Conservation (phyloP, 2,888 invertebrate genomes). For the Caenorhabditis drosophilae region DNA sequence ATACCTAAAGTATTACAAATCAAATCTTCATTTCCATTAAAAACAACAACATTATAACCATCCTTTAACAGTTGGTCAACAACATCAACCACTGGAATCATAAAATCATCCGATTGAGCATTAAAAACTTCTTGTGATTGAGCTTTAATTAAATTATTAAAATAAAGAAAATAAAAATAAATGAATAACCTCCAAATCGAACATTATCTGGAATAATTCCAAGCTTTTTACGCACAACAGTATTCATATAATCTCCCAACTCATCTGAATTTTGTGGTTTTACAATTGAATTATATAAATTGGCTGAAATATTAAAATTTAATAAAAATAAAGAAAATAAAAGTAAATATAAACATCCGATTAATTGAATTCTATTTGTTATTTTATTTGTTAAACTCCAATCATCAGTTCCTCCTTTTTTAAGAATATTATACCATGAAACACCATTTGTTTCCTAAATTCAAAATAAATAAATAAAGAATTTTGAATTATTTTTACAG, state of each 20-base stretch:
- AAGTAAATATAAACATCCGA: too few relatives aligned
- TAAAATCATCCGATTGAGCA: constrained; percentile 77
- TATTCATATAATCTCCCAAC: constrained; percentile 75
- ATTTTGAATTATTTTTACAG: constrained; percentile 19
- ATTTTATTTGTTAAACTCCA: constrained; percentile 37
- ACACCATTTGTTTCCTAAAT: constrained; percentile 74
- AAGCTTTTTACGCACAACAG: constrained; percentile 76
- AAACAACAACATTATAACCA: constrained; percentile 76
- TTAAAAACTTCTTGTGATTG: constrained; percentile 76
- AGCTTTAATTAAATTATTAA: too few relatives aligned
- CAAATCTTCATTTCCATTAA: constrained; percentile 83
- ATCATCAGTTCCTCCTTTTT: constrained; percentile 55
- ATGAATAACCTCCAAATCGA: constrained; percentile 75
- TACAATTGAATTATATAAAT: constrained; percentile 56
- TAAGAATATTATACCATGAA: constrained; percentile 83
- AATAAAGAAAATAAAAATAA: too few relatives aligned
- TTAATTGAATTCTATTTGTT: neutral
- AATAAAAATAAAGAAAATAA: too few relatives aligned
- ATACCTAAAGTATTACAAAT: constrained; percentile 83
- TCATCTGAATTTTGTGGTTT: constrained; percentile 39
- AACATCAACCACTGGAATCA: constrained; percentile 80
- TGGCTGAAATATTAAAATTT: too few relatives aligned
- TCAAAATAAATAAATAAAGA: neutral
- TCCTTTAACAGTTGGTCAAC: constrained; percentile 50
- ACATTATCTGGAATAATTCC: constrained; percentile 76